These are phyloP conservation scores for Exaiptasia diaphana DNA, from an alignment of 64 coral and sea anemone species.

Conservation along the genomic window DNA sequence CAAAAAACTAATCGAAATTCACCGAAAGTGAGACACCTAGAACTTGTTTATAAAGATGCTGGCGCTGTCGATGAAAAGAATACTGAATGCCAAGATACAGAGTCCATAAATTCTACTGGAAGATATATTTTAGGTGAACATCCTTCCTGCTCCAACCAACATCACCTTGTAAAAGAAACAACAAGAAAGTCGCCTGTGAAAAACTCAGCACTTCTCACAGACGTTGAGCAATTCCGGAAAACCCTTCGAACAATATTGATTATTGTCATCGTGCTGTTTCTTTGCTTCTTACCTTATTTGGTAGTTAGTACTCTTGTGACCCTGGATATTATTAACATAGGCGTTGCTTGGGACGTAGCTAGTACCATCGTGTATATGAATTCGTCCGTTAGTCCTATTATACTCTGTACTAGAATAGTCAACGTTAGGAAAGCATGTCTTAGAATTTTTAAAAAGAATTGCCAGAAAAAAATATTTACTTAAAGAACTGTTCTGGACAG, in stretches of 20 bases:
- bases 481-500: too few relatives aligned
- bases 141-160: too few relatives aligned
- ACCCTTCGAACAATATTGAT: background rate
- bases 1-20: too few relatives aligned
- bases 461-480: too few relatives aligned
- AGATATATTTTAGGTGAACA: too few relatives aligned
- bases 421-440: background rate
- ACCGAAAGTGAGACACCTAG: too few relatives aligned
- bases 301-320: background rate
- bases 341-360: background rate
- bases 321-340: background rate
- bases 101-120: too few relatives aligned
- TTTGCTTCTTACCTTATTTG: background rate
- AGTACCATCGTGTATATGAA: background rate
- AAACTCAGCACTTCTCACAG: background rate
- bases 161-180: background rate
- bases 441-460: background rate
- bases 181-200: background rate
- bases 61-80: too few relatives aligned
- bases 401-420: background rate
- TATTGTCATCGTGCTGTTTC: background rate
- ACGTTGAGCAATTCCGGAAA: background rate
- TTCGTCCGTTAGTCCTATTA: background rate
- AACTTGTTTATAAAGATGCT: too few relatives aligned
- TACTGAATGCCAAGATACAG: too few relatives aligned